phyloP scores from a whole-genome alignment of 2,797 vertebrate species.

The Artibeus jamaicensis region DNA sequence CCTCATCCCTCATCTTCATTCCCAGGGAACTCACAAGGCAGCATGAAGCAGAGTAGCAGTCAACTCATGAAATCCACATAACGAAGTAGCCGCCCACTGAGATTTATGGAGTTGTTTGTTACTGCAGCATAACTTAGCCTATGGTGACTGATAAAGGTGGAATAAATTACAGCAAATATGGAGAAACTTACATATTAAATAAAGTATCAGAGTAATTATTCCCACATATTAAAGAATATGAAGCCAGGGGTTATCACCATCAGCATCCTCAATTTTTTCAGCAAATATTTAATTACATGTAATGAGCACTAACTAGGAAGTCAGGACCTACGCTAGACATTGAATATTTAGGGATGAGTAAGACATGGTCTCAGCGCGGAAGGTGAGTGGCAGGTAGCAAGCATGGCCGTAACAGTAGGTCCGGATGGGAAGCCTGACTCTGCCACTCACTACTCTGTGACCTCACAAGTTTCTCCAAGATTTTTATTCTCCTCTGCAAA shows the following conservation, averaged over 20 bases:
- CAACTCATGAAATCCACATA: neutral
- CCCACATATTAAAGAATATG: neutral
- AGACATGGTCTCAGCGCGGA: neutral
- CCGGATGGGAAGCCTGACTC: neutral
- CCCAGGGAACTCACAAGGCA: neutral
- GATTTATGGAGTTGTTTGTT: neutral
- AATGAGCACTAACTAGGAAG: neutral
- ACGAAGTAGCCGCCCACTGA: neutral
- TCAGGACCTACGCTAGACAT: neutral
- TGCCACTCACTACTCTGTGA: neutral
- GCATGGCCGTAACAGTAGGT: neutral
- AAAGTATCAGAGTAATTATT: slow-evolving; percentile 21
- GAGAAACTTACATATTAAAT: neutral
- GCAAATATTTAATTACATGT: slow-evolving; percentile 1
- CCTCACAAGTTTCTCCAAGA: neutral
- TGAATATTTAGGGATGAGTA: neutral
- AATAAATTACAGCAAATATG: neutral
- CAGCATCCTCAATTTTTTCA: neutral
- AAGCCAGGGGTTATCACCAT: neutral
- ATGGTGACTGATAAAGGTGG: neutral
- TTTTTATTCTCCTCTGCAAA: neutral
- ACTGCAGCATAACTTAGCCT: neutral
- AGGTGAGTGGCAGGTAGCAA: neutral
- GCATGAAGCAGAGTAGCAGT: neutral
- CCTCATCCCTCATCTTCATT: neutral